Conservation (phyloP, 2,888 invertebrate species). For the Conus canariensis region DNA sequence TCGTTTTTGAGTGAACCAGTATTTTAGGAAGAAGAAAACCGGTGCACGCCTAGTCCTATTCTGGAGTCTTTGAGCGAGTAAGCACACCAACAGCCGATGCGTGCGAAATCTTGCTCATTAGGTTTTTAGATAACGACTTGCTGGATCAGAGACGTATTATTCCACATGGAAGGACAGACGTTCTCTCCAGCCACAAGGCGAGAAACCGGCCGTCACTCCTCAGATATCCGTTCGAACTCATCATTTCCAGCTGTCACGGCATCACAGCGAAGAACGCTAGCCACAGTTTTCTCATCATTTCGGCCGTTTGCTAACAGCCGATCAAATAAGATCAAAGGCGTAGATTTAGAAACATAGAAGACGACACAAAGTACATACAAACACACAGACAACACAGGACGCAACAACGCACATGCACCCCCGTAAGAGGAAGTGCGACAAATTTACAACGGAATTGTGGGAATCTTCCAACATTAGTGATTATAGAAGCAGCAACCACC, state of each 20-base stretch:
- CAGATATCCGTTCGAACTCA: slow-evolving; percentile 54
- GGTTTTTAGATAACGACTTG: not conserved
- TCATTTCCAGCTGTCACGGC: slow-evolving; percentile 51
- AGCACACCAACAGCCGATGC: too few relatives aligned
- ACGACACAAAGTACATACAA: not conserved
- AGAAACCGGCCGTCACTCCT: slow-evolving; percentile 33
- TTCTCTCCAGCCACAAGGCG: slow-evolving; percentile 12
- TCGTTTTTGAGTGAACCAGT: too few relatives aligned
- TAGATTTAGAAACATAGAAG: slow-evolving; percentile 6
- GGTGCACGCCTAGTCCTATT: too few relatives aligned
- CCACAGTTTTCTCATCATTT: slow-evolving; percentile 55
- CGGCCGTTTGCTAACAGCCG: slow-evolving; percentile 38
- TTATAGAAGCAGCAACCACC: not conserved
- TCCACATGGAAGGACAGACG: not conserved
- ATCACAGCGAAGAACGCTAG: slow-evolving; percentile 51
- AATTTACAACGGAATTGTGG: not conserved
- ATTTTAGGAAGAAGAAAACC: too few relatives aligned
- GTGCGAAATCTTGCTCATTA: too few relatives aligned
- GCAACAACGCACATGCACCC: slow-evolving; percentile 2
- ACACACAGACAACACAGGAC: slow-evolving; percentile 6
- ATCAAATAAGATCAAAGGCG: slow-evolving; percentile 58
- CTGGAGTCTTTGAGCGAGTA: too few relatives aligned
- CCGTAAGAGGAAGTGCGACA: not conserved
- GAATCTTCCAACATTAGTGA: not conserved
- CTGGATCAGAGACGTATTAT: not conserved